Evolutionary conservation across 2,113 vertebrate species (phyloP), one percentile per base, ranked within the genome.

Genomic region (Protobothrops mucrosquamatus): DNA sequence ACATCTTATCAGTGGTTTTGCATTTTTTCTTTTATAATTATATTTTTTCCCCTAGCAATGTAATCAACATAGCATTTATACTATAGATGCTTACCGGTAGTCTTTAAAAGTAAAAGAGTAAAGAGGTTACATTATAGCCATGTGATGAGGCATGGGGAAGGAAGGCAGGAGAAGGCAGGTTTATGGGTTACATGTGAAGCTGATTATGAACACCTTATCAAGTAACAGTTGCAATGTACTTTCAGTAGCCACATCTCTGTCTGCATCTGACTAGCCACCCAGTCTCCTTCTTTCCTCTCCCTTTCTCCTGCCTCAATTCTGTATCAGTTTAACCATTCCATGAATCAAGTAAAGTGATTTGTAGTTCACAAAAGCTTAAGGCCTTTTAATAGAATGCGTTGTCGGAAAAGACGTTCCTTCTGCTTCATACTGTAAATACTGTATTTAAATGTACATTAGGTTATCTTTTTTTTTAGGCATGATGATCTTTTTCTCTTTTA

Each of bases 1-100:
- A 91, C 86, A 94, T 92, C 86, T 93, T 10, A 24, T 94, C 23
- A 55, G 23, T 51, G 15, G 43, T 51, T 51, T 54, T 88, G 29
- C 51, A 10, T 2, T 18, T 74, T 90, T 90, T 74, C 20, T 52
- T 52, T 29, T 1, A 24, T 26, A 7, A 26, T 39, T 52, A 14
- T 69, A 12, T 26, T 59, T 23, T 34, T 59, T 14, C 24, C 23
- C 34, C 22, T 89, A 46, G 9, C 20, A 46, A 29, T 90, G 14
- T 26, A 64, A 64, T 12, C 26, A 46, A 55, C 20, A 23, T 51
- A 91, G 43, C n/a, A 26, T 18, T 85, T 34, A 46, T 39, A 55
- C 5, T 26, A 43, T 43, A 81, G 12, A 85, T 11, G 39, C 52
- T 52, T 81, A 51, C 48, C 8, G 8, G 48, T 51, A 52, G 11